phyloP scores from a whole-genome alignment of 2,888 invertebrate species.

The Tinea trinotella region DNA sequence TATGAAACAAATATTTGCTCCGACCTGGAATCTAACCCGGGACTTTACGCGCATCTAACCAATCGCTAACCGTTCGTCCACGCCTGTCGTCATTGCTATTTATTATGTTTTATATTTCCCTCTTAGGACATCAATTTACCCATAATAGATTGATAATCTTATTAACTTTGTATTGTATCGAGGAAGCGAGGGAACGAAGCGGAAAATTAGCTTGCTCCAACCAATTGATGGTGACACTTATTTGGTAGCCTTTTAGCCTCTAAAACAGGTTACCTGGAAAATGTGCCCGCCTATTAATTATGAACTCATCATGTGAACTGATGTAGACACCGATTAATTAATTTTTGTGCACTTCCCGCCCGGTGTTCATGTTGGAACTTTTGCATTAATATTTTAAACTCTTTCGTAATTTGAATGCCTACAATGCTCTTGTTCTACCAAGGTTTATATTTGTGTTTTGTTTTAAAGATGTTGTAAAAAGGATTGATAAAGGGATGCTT shows the following conservation, averaged over 20 bases:
- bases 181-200: constrained; percentile 12
- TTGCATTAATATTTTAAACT: too few relatives aligned
- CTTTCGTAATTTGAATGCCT: too few relatives aligned
- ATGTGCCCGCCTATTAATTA: constrained; percentile 19
- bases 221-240: constrained; percentile 11
- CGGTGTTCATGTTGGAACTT: background rate
- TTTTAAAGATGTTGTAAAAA: too few relatives aligned
- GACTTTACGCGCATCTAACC: too few relatives aligned
- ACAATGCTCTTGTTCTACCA: too few relatives aligned
- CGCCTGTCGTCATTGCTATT: too few relatives aligned
- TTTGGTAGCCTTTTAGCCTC: constrained; percentile 15
- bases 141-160: constrained; percentile 12
- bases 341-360: background rate
- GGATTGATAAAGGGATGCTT: too few relatives aligned
- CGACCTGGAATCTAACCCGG: too few relatives aligned
- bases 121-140: constrained; percentile 1
- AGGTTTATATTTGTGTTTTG: too few relatives aligned
- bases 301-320: constrained; percentile 17
- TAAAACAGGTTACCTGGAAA: constrained; percentile 26
- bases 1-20: too few relatives aligned
- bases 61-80: too few relatives aligned
- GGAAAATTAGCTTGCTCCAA: constrained; percentile 15
- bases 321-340: constrained; percentile 11
- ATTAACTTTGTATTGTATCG: constrained; percentile 9
- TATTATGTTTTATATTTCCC: too few relatives aligned